Evolutionary conservation across 2,888 invertebrate genomes (phyloP).

Genomic region (Orthosia gracilis): DNA sequence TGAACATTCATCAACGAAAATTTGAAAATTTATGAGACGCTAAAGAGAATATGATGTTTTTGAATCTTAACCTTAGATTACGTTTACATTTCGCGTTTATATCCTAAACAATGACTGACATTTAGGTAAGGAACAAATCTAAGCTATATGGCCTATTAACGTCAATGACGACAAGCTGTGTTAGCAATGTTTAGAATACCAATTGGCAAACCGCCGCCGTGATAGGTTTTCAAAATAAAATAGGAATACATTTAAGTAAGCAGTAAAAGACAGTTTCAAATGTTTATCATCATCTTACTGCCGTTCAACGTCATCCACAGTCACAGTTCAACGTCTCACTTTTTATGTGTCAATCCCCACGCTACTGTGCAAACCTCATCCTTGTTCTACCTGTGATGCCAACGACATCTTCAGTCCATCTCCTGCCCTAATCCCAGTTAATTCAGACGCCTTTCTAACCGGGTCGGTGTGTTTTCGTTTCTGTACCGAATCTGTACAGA

Average conservation of each 20-base stretch:
- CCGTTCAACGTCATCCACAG: neutral
- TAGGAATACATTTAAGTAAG: constrained; percentile 18
- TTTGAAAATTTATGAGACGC: neutral
- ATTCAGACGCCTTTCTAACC: neutral
- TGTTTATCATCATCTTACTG: neutral
- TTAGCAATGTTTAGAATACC: constrained; percentile 46
- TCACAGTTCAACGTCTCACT: neutral
- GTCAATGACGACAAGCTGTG: constrained; percentile 37
- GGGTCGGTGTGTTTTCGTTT: too few relatives aligned
- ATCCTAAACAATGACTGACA: constrained; percentile 15
- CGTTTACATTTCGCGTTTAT: constrained; percentile 18
- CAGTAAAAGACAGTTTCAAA: neutral
- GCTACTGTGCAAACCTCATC: neutral
- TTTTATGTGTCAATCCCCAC: neutral
- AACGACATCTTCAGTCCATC: neutral
- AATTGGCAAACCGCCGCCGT: constrained; percentile 40
- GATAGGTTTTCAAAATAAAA: constrained; percentile 42
- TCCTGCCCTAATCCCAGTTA: neutral
- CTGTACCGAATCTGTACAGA: too few relatives aligned
- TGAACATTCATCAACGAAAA: neutral
- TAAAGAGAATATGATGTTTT: constrained; percentile 6
- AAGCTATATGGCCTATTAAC: constrained; percentile 32
- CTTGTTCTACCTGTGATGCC: neutral
- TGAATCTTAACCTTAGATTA: constrained; percentile 1
- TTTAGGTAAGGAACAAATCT: constrained; percentile 13